Evolutionary conservation across 2,888 invertebrate species (phyloP).

Genomic region (Trilocha varians): DNA sequence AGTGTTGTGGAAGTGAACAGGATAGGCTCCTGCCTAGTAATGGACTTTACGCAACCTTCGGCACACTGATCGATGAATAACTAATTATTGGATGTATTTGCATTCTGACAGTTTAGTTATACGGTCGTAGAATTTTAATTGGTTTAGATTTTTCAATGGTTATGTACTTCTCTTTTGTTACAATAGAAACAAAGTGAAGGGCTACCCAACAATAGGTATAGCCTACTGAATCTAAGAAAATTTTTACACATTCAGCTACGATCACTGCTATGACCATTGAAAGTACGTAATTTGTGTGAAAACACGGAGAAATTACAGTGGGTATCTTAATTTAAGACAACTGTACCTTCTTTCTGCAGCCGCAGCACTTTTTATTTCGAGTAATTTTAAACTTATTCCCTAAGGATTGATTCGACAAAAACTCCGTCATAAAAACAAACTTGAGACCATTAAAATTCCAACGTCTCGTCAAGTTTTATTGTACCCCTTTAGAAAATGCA

Average conservation of each 20-base stretch:
- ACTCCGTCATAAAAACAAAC: too few relatives aligned
- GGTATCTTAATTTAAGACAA: too few relatives aligned
- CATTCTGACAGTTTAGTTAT: constrained; percentile 16
- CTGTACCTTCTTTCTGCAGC: too few relatives aligned
- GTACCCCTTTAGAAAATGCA: constrained; percentile 6
- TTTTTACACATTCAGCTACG: too few relatives aligned
- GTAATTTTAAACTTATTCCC: too few relatives aligned
- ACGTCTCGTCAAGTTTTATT: not conserved
- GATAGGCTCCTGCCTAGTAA: constrained; percentile 26
- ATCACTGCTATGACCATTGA: too few relatives aligned
- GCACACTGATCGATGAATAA: constrained; percentile 21
- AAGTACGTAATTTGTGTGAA: too few relatives aligned
- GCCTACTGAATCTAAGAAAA: too few relatives aligned
- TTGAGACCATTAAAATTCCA: not conserved
- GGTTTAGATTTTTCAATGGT: not conserved
- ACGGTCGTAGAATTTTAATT: not conserved
- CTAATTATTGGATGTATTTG: constrained; percentile 20
- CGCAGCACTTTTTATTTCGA: too few relatives aligned
- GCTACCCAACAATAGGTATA: too few relatives aligned
- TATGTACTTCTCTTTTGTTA: not conserved
- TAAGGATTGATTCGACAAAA: too few relatives aligned
- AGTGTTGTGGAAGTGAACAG: constrained; percentile 29
- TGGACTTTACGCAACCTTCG: constrained; percentile 28
- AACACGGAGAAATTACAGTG: too few relatives aligned
- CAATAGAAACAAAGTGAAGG: not conserved